Percentiles rank a stretch among this genome's conserved stretches.
phyloP scores from a whole-genome alignment of 2,888 invertebrate genomes.

The Drosophila barbarae region DNA sequence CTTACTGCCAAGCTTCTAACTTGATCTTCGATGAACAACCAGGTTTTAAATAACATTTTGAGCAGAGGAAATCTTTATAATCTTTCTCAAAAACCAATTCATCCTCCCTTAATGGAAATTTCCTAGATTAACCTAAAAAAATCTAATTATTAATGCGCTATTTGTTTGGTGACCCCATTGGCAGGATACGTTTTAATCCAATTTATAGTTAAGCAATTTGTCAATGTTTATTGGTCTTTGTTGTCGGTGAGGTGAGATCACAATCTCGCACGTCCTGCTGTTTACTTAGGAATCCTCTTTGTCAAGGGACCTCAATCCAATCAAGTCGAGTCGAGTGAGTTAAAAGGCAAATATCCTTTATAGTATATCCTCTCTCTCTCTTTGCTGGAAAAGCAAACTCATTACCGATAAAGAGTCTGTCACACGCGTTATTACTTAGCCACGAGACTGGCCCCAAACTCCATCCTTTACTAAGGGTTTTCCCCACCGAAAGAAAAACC shows the following conservation, averaged over 20 bases:
- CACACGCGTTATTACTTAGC: constrained; percentile 34
- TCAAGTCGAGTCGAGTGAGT: constrained; percentile 7
- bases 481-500: constrained; percentile 17
- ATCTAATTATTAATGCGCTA: background rate
- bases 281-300: constrained; percentile 20
- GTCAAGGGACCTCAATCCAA: background rate
- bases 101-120: background rate
- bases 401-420: constrained; percentile 34
- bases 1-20: background rate
- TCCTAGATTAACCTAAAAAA: background rate
- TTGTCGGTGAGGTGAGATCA: constrained; percentile 16
- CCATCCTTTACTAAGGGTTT: background rate
- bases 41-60: background rate
- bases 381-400: constrained; percentile 26
- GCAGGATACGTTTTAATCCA: background rate
- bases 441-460: constrained; percentile 9
- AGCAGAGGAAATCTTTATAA: no score
- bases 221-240: constrained; percentile 16
- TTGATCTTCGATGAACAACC: background rate
- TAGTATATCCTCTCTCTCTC: constrained; percentile 16
- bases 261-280: constrained; percentile 5
- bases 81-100: no score
- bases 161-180: constrained; percentile 2
- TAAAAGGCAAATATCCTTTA: constrained; percentile 9
- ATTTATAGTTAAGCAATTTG: constrained; percentile 17